Evolutionary conservation across 2,113 vertebrate genomes (phyloP).

Genomic region (Gorsachius goisagi): DNA sequence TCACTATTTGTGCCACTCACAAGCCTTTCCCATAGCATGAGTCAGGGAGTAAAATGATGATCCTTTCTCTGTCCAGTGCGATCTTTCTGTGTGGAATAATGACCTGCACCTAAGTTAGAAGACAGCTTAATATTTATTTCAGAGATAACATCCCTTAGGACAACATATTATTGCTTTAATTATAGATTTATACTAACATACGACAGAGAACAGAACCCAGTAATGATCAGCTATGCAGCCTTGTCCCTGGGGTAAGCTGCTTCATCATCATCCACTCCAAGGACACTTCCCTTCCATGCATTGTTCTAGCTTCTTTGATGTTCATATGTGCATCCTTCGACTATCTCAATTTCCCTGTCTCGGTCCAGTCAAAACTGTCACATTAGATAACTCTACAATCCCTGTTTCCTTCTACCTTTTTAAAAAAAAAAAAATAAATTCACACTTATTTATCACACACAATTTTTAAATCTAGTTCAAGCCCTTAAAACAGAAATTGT

Average conservation of each 20-base stretch:
- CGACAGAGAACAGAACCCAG: not conserved
- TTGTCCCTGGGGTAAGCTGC: not conserved
- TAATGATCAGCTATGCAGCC: not conserved
- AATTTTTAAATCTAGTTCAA: not conserved
- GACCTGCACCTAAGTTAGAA: not conserved
- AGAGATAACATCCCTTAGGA: not conserved
- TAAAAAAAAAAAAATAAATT: not conserved
- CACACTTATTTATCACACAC: not conserved
- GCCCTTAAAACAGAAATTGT: not conserved
- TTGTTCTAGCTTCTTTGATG: not conserved
- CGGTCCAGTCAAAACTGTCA: not conserved
- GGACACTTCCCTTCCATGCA: not conserved
- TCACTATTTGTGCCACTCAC: not conserved
- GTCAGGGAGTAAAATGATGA: not conserved
- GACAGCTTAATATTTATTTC: constrained; percentile 10
- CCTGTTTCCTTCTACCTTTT: not conserved
- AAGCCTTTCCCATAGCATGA: not conserved
- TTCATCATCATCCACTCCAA: not conserved
- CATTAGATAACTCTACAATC: not conserved
- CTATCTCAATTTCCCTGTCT: not conserved
- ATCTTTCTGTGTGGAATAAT: not conserved
- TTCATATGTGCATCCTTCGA: not conserved
- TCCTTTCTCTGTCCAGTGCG: not conserved
- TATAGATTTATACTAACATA: not conserved
- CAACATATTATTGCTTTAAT: not conserved